Conservation (phyloP, 2,888 invertebrate species). For the Syrphus vitripennis region DNA sequence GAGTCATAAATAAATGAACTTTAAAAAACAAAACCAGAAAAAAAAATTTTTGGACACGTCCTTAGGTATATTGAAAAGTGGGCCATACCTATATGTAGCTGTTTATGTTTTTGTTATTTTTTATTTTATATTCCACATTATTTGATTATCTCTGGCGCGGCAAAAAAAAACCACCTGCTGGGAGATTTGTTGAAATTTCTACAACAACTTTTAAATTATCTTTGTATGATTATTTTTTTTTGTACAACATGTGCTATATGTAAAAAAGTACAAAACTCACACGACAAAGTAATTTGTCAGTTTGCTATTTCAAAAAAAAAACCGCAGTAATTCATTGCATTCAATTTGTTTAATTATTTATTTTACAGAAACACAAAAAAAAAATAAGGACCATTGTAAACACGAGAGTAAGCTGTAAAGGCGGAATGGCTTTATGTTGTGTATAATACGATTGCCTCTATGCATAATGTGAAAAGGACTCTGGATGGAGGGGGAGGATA, state of each 20-base stretch:
- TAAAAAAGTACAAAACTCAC: constrained; percentile 16
- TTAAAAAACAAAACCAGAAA: constrained; percentile 4
- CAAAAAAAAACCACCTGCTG: constrained; percentile 39
- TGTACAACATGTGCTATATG: neutral
- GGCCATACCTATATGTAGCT: too few relatives aligned
- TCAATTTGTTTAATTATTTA: constrained; percentile 48
- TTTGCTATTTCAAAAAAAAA: constrained; percentile 15
- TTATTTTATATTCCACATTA: neutral
- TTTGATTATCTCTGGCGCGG: constrained; percentile 39
- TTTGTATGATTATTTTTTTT: constrained; percentile 1
- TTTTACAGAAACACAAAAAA: neutral
- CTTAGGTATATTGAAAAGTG: constrained; percentile 28
- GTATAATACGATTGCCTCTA: neutral
- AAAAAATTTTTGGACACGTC: constrained; percentile 49
- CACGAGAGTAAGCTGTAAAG: neutral
- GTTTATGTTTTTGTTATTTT: neutral
- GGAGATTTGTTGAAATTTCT: constrained; percentile 60
- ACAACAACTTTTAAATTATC: constrained; percentile 43
- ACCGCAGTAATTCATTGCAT: constrained; percentile 47
- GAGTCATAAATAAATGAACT: constrained; percentile 51
- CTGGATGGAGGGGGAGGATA: neutral
- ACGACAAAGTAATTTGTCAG: constrained; percentile 64
- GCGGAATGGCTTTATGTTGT: neutral
- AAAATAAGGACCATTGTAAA: neutral
- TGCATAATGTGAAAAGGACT: neutral